A percentile compares a stretch with the other conserved stretches of the same genome.
These are phyloP conservation scores for Mormyrus hasselquistii DNA, from an alignment of 2,797 vertebrate species.

Conservation along the genomic window DNA sequence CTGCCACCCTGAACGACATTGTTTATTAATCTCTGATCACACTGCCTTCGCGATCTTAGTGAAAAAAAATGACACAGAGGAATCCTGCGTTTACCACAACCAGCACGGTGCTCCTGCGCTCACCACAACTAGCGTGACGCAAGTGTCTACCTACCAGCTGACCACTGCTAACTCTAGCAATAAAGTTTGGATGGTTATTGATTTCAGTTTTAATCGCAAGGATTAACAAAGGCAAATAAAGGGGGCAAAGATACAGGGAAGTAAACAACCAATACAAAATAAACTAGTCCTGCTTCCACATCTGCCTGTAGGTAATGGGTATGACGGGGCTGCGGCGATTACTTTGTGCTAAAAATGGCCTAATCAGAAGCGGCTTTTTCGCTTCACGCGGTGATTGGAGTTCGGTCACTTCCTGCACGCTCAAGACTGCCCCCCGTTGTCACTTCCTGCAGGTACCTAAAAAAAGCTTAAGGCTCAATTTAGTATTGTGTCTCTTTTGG, in stretches of 20 bases:
- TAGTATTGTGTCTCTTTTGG: background rate
- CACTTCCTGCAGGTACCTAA: background rate
- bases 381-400: background rate
- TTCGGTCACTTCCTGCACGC: background rate
- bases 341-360: background rate
- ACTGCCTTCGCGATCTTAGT: background rate
- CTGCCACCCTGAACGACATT: background rate
- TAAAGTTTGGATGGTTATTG: background rate
- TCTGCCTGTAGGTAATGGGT: background rate
- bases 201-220: background rate
- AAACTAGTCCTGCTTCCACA: background rate
- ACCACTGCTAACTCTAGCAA: background rate
- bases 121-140: background rate
- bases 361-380: background rate
- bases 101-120: background rate
- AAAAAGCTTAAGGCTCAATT: background rate
- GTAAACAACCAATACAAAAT: background rate
- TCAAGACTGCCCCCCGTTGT: background rate
- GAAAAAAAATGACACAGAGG: background rate
- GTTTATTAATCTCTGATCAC: background rate
- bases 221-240: background rate
- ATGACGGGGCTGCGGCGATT: background rate
- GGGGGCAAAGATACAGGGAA: background rate
- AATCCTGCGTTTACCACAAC: background rate
- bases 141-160: background rate